Evolutionary conservation across 1,140 invertebrate genomes (phyloP), one percentile per base, ranked within the genome.

Genomic region (Panulirus ornatus): DNA sequence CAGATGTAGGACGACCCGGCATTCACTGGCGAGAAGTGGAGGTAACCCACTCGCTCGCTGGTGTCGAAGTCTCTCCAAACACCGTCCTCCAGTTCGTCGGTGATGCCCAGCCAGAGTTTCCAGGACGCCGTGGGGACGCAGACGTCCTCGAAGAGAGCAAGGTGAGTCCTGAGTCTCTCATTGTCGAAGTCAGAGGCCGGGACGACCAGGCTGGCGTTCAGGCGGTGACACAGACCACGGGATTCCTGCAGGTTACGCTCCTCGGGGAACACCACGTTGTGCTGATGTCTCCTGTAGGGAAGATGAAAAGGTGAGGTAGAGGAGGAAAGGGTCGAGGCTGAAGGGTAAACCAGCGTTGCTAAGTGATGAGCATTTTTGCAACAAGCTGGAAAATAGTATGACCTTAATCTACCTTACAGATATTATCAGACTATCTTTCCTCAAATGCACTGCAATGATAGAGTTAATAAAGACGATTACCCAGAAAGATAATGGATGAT

Each of bases 81-180:
- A 2, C 75, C 85, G 40, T 88, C 85, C 19, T 88, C 75, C 38
- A 8, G 34, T n/a, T 40, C 70, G 85, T 88, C 85, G 22, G 85
- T 88, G 54, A 88, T 88, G 34, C 85, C 85, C 30, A 88, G 73
- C 85, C 85, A 88, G 42, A 88, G 51, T 75, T 88, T 79, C 85
- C 85, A 88, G 22, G 75, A 38, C 36, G 85, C 75, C 42, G 78
- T 90, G 36, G 66, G 38, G 36, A 58, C 63, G 66, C 82, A 84
- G n/a, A 70, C 82, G 40, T 84, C 63, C 40, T 71, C 22, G 40
- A 70, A 84, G 40, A 30, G 11, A 16, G n/a, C n/a, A 6, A 84
- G 82, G n/a, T 42, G 47, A 2, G 71, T 38, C 14, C 19, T 14
- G 34, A 84, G 63, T n/a, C 0, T 14, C 82, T 71, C 63, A 38